phyloP scores from a whole-genome alignment of 2,113 vertebrate species.

The Zosterops borbonicus region DNA sequence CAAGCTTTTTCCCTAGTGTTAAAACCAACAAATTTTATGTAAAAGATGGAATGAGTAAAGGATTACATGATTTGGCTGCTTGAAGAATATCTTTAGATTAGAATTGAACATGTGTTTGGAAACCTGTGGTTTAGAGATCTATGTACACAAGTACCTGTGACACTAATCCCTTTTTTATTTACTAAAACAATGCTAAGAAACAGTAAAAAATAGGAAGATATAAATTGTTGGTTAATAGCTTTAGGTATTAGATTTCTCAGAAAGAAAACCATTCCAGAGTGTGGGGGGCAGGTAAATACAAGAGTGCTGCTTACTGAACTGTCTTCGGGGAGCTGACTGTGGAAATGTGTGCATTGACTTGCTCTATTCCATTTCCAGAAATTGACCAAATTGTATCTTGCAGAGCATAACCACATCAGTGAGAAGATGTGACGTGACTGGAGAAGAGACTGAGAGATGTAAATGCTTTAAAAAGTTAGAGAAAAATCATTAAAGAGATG shows the following conservation, averaged over 20 bases:
- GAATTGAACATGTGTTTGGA: background rate
- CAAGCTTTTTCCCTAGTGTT: background rate
- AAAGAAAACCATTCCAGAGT: background rate
- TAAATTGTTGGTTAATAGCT: background rate
- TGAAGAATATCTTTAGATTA: background rate
- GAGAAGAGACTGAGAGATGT: background rate
- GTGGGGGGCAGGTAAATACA: background rate
- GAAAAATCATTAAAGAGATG: background rate
- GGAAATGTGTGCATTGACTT: background rate
- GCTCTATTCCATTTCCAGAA: background rate
- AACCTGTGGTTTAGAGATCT: background rate
- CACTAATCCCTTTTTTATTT: background rate
- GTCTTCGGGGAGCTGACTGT: background rate
- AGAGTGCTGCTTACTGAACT: background rate
- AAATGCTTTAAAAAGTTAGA: background rate
- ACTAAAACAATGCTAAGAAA: background rate
- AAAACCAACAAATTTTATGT: background rate
- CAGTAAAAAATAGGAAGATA: background rate
- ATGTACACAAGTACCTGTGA: background rate
- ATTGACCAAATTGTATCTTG: background rate
- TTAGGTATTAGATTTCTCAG: background rate
- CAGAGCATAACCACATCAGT: background rate
- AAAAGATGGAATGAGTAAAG: background rate
- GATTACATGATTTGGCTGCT: rapidly evolving
- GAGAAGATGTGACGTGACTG: background rate